These are phyloP conservation scores for Cyrtorhinus lividipennis DNA, from an alignment of 1,140 invertebrate species.

Conservation along the genomic window DNA sequence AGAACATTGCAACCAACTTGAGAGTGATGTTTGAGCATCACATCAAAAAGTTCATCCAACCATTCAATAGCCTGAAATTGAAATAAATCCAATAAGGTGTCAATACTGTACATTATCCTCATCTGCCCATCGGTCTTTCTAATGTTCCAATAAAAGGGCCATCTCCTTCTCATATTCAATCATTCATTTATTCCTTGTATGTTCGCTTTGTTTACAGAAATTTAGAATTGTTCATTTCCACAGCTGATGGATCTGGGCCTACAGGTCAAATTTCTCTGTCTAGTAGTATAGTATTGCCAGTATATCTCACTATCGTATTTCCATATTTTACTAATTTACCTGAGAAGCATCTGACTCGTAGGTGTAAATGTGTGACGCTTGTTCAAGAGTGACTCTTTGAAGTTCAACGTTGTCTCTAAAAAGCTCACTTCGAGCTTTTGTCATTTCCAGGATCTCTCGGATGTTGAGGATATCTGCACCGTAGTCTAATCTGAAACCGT, in stretches of 20 bases:
- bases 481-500: constrained; percentile 42
- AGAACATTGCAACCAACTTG: constrained; percentile 53
- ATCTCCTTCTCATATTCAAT: not conserved
- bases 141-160: not conserved
- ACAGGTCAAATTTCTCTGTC: no score
- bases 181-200: not conserved
- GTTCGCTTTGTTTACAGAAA: not conserved
- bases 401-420: constrained; percentile 53
- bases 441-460: constrained; percentile 43
- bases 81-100: constrained; percentile 1
- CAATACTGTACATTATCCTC: not conserved
- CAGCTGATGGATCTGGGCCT: no score
- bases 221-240: no score
- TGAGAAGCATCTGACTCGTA: constrained; percentile 61
- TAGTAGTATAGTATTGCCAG: no score
- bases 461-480: constrained; percentile 54
- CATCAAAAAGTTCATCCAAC: constrained; percentile 55
- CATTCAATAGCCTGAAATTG: constrained; percentile 50
- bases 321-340: no score
- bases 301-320: no score
- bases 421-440: constrained; percentile 44
- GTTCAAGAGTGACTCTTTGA: constrained; percentile 57
- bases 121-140: not conserved
- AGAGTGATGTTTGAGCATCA: constrained; percentile 49
- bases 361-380: constrained; percentile 53